Percentiles rank a stretch among this genome's conserved stretches.
Evolutionary conservation across 2,888 invertebrate species (phyloP).

Genomic region (Argyra leucocephala): DNA sequence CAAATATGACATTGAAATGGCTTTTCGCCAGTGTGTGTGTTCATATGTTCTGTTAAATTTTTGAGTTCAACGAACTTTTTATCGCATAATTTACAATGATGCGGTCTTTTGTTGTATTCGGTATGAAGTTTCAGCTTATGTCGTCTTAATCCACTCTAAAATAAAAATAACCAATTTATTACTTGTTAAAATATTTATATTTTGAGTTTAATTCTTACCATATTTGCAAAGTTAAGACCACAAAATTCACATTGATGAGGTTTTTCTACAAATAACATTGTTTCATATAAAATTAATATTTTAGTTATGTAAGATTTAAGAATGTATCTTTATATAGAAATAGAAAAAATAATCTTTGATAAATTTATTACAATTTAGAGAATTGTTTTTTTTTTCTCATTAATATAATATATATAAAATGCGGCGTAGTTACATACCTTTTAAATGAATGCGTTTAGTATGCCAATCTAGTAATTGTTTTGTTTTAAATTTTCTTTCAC

Average conservation of each 20-base stretch:
- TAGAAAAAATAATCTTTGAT: too few relatives aligned
- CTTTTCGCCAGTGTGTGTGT: conserved; percentile 9
- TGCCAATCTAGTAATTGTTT: background rate
- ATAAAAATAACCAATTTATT: background rate
- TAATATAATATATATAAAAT: too few relatives aligned
- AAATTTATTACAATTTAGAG: too few relatives aligned
- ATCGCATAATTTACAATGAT: background rate
- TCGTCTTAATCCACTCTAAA: background rate
- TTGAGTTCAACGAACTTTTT: background rate
- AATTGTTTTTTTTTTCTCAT: too few relatives aligned
- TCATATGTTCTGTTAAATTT: background rate
- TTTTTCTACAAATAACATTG: too few relatives aligned
- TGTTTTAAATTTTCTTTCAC: background rate
- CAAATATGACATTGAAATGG: conserved; percentile 19
- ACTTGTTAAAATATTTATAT: too few relatives aligned
- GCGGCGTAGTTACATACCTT: too few relatives aligned
- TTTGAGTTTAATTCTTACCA: background rate
- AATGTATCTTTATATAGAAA: too few relatives aligned
- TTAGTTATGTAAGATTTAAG: background rate
- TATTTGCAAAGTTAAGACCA: background rate
- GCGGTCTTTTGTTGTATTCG: background rate
- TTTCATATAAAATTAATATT: background rate
- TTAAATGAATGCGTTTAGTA: too few relatives aligned
- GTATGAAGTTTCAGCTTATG: background rate
- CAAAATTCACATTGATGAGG: conserved; percentile 3